Conservation (phyloP, 2,113 vertebrate genomes). For the Pheucticus melanocephalus region DNA sequence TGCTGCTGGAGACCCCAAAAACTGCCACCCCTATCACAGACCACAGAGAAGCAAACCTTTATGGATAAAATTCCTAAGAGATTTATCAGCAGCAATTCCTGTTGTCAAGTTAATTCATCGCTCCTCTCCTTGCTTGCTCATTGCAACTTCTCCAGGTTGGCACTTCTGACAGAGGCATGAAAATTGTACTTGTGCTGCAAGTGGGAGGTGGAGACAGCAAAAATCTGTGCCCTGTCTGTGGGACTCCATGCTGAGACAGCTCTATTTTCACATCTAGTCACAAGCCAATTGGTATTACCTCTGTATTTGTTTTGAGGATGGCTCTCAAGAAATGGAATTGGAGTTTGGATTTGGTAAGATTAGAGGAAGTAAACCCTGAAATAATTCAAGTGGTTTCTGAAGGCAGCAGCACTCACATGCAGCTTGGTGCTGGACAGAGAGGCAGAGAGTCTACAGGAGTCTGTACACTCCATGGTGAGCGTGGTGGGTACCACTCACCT, state of each 20-base stretch:
- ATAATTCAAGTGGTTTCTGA: not conserved
- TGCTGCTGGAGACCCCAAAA: not conserved
- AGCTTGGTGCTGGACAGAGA: not conserved
- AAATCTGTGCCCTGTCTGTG: slow-evolving; percentile 63
- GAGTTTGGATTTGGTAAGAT: not conserved
- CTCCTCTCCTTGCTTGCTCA: not conserved
- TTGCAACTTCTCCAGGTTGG: slow-evolving; percentile 21
- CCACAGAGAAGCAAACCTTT: not conserved
- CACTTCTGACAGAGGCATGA: slow-evolving; percentile 57
- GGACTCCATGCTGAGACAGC: slow-evolving; percentile 14
- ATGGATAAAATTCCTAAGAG: not conserved
- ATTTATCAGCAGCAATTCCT: not conserved
- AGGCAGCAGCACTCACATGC: not conserved
- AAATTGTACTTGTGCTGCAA: slow-evolving; percentile 45
- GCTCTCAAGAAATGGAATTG: not conserved
- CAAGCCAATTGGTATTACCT: not conserved
- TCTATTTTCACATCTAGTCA: slow-evolving; percentile 45
- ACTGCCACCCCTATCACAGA: not conserved
- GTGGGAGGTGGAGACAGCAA: slow-evolving; percentile 63
- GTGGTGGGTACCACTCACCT: not conserved
- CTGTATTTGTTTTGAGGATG: not conserved
- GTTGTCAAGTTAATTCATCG: not conserved
- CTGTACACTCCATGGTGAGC: not conserved
- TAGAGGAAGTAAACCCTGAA: not conserved
- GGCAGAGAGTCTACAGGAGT: not conserved